phyloP scores from a whole-genome alignment of 2,797 vertebrate genomes.

The Thaleichthys pacificus region DNA sequence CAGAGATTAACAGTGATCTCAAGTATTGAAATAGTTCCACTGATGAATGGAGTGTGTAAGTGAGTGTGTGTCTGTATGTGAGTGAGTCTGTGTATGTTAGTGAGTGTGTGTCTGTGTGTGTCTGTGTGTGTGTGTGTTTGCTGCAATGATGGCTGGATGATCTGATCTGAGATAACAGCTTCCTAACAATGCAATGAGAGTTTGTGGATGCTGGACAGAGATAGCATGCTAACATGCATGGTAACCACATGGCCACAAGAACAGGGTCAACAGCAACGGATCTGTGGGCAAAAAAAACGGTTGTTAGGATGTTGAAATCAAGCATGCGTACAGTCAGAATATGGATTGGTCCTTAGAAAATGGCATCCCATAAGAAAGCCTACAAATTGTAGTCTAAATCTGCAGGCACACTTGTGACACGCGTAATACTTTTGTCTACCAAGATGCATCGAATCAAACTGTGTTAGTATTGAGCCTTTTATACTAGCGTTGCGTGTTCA shows the following conservation, averaged over 20 bases:
- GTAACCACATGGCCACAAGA: background rate
- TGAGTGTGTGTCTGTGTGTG: background rate
- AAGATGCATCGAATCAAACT: no score
- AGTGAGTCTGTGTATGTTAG: background rate
- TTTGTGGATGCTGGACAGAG: constrained; percentile 1
- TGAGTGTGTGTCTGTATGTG: background rate
- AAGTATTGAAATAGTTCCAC: background rate
- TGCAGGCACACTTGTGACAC: no score
- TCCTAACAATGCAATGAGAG: constrained; percentile 10
- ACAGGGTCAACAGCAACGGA: background rate
- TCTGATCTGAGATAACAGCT: constrained; percentile 33
- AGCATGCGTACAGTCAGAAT: no score
- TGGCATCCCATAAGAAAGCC: no score
- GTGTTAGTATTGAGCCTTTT: no score
- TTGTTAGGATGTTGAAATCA: no score
- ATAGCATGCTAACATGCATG: background rate
- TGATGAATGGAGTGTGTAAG: background rate
- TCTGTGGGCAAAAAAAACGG: no score
- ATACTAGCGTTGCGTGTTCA: no score
- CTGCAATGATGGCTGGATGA: constrained; percentile 19
- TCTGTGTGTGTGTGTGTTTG: background rate
- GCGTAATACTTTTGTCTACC: no score
- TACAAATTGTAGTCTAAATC: no score
- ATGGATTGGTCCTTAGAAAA: no score
- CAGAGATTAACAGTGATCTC: no score